phyloP scores from a whole-genome alignment of 2,113 vertebrate genomes.

The Xyliphius kryptos region DNA sequence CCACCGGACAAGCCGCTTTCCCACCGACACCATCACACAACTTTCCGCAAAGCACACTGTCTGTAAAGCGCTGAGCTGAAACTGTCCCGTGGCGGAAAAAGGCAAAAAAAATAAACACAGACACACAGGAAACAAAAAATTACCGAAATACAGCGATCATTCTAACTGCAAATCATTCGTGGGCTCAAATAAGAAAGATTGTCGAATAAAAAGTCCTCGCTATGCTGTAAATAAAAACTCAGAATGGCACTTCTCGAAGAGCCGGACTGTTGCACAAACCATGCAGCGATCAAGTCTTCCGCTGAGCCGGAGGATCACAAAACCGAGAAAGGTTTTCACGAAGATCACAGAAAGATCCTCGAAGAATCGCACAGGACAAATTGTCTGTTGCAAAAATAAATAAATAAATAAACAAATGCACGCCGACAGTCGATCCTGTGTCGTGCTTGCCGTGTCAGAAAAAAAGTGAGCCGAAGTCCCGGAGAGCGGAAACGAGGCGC shows the following conservation, averaged over 20 bases:
- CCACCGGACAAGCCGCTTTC: too few species aligned
- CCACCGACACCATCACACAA: slow-evolving; percentile 9
- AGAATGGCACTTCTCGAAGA: too few species aligned
- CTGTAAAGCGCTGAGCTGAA: slow-evolving; percentile 8
- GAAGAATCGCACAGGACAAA: slow-evolving; percentile 21
- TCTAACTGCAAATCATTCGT: background rate
- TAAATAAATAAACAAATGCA: too few species aligned
- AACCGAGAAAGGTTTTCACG: too few species aligned
- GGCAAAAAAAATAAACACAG: slow-evolving; percentile 15
- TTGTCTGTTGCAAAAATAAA: slow-evolving; percentile 38
- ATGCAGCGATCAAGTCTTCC: too few species aligned
- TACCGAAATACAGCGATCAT: background rate
- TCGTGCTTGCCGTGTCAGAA: slow-evolving; percentile 50
- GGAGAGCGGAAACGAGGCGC: slow-evolving; percentile 35
- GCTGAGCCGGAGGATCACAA: too few species aligned
- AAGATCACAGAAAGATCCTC: too few species aligned
- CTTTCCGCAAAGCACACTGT: too few species aligned
- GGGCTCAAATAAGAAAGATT: slow-evolving; percentile 19
- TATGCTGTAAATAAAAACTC: too few species aligned
- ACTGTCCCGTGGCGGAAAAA: slow-evolving; percentile 16
- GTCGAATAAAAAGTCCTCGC: too few species aligned
- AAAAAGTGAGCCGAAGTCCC: slow-evolving; percentile 39
- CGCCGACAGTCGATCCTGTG: slow-evolving; percentile 50
- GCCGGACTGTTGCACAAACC: too few species aligned
- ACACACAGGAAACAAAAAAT: too few species aligned